A percentile compares a stretch with the other conserved stretches of the same genome.
phyloP scores from a whole-genome alignment of 2,797 vertebrate species.

The Hemitrygon akajei region DNA sequence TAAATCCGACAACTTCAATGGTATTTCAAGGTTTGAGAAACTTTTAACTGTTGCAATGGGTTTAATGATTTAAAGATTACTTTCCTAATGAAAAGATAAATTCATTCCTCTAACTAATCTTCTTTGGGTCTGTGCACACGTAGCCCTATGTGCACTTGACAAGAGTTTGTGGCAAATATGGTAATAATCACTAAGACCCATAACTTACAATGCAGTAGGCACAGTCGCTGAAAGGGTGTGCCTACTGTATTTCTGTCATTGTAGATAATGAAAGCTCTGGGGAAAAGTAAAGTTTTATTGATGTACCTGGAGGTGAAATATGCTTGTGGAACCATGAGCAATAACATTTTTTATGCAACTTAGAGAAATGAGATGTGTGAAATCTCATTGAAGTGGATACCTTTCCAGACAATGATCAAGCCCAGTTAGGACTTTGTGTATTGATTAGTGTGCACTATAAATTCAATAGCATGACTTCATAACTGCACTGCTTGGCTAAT shows the following conservation, averaged over 20 bases:
- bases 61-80: neutral
- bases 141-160: neutral
- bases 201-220: neutral
- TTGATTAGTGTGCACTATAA: neutral
- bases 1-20: constrained; percentile 5
- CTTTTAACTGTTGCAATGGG: neutral
- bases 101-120: neutral
- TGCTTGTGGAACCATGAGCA: neutral
- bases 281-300: neutral
- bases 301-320: neutral
- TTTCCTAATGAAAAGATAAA: neutral
- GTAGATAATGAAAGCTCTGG: neutral
- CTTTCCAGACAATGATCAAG: neutral
- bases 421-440: neutral
- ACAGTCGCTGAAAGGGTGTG: neutral
- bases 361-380: neutral
- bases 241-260: neutral
- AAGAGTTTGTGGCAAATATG: neutral
- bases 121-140: neutral
- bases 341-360: neutral
- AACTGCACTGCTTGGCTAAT: neutral
- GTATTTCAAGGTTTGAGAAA: neutral
- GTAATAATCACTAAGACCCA: neutral
- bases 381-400: neutral
- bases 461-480: neutral